Base-by-base conservation (phyloP, 2,113 vertebrate genomes). In the Nesogale talazaci region DNA sequence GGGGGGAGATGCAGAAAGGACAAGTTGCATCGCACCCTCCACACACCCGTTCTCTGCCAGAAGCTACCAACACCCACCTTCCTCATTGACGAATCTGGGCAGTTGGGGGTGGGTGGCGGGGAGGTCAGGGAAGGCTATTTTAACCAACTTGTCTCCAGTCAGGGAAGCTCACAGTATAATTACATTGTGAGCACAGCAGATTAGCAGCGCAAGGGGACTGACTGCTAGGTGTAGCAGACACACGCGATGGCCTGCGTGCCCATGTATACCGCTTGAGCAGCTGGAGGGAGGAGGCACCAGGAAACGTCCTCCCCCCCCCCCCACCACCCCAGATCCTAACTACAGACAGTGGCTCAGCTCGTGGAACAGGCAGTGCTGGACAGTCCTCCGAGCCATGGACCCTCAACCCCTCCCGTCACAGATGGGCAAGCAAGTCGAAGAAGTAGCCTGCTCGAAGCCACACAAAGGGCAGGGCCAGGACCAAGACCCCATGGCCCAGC, bases 121-220 rank as follows among this genome's bases (percentile, higher is more conserved):
- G 95, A 94, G 94, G 88, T n/a, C 10, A 12, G 70, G 52, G 83
- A 70, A 95, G 46, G 92, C 91, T 89, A 89, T 88, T 87, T 67
- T 63, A 57, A 79, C 86, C 46, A 27, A 65, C 59, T 3, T 29
- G 83, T 59, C 91, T 96, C 89, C 95, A 96, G 95, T 94, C 88
- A 93, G 94, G 95, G 95, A 96, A 93, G 95, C 81, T 95, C 94
- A 95, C 92, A 86, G 91, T 57, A 83, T 93, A 95, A 96, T 95
- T 94, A 93, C 67, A 88, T 67, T 78, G 95, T 19, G 86, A 96
- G 83, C 94, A 92, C 92, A 88, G 90, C 42, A 72, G 92, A 96
- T 96, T 91, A 93, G 93, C 94, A 95, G 83, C 56, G 42, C 76
- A 65, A 57, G 29, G 89, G 61, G 61, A 84, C 79, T 40, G 61